Base-by-base conservation (phyloP, 2,113 vertebrate genomes). In the Accipiter virgatus region DNA sequence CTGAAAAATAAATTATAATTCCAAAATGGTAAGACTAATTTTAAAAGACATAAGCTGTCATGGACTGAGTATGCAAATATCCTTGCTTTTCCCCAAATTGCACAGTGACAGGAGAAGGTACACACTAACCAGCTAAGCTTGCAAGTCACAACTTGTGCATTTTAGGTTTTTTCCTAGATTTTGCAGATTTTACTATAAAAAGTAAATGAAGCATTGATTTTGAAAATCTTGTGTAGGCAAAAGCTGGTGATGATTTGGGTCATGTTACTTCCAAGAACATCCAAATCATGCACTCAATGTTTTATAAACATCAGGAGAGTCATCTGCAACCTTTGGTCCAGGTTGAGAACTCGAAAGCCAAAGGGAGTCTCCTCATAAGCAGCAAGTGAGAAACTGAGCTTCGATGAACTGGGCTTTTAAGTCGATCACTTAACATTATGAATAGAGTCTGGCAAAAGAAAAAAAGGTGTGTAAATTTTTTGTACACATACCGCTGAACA, bases 141-240 rank as follows among this genome's bases (percentile, higher is more conserved):
- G 6, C 21, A 91, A 40, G 6, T 65, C 42, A 73, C 36, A 56
- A 10, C 13, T 47, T 81, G 6, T 11, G 5, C 4, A 45, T 75
- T 88, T 75, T 32, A 52, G 10, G 0, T 3, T 40, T 29, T 59
- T 81, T 70, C 7, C 38, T n/a, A 20, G 8, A 52, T 74, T 94
- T 58, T 72, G 3, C 16, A 45, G 55, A 84, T 68, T 95, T 87
- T 86, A 53, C 63, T 85, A 48, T 94, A 70, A 92, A 95, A 95
- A 93, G 68, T 90, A 96, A 95, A 91, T 31, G 70, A 92, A 50
- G 29, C 48, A 93, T 88, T 95, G 70, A 90, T 96, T 97, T 96
- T 72, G 31, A 95, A 97, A 47, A 63, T 82, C 48, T 87, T 86
- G 27, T n/a, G 25, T 91, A 95, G 93, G 62, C 50, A 92, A 93